Evolutionary conservation across 2,113 vertebrate genomes (phyloP).

Genomic region (Opisthocomus hoazin): DNA sequence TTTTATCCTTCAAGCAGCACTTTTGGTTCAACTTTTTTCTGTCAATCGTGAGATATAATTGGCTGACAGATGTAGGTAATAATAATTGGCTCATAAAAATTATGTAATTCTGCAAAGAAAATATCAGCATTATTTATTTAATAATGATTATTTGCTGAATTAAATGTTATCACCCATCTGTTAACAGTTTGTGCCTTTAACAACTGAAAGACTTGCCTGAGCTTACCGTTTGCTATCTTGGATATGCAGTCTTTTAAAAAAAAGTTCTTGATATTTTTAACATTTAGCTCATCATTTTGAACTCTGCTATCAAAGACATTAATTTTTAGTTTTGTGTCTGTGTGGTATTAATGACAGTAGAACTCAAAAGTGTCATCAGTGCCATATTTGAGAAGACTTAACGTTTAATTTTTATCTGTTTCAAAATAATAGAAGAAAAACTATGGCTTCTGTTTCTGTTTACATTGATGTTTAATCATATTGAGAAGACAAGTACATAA

Average conservation of each 20-base stretch:
- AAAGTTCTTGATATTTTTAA: background rate
- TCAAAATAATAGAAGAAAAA: background rate
- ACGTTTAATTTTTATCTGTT: background rate
- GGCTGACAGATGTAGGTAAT: constrained; percentile 30
- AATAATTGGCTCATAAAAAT: constrained; percentile 6
- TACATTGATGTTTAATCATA: background rate
- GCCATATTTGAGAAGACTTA: background rate
- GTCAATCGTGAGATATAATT: constrained; percentile 12
- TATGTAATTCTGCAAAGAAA: background rate
- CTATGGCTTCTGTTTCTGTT: background rate
- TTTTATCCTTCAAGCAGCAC: background rate
- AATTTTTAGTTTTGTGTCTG: background rate
- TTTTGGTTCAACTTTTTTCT: background rate
- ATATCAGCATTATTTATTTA: constrained; percentile 3
- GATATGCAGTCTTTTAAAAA: background rate
- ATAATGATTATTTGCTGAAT: constrained; percentile 2
- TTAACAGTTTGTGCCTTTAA: constrained; percentile 12
- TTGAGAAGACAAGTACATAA: background rate
- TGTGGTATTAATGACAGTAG: background rate
- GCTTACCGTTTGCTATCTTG: background rate
- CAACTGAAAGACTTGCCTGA: background rate
- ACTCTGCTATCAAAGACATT: background rate
- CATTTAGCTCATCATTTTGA: background rate
- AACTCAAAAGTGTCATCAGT: background rate
- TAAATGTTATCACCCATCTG: constrained; percentile 12